These are phyloP conservation scores for Chelonia mydas DNA, from an alignment of 2,797 vertebrate species.

Conservation along the genomic window DNA sequence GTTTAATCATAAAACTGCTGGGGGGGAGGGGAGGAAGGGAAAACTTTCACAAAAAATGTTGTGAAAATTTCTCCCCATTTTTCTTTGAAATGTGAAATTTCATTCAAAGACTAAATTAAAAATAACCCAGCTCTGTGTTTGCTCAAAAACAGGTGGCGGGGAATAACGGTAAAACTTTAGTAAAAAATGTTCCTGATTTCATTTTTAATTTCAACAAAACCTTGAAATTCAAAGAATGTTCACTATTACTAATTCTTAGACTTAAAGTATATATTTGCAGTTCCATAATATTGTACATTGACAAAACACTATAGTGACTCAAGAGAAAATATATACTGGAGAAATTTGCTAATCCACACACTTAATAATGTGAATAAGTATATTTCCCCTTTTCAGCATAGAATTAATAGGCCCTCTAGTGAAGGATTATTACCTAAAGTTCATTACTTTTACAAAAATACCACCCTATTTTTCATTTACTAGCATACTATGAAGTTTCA, in stretches of 20 bases:
- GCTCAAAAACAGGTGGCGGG: no score
- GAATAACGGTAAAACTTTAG: background rate
- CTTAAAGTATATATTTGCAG: background rate
- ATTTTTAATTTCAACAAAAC: background rate
- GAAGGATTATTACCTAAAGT: background rate
- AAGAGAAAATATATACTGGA: background rate
- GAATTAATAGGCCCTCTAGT: background rate
- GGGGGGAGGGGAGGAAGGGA: background rate
- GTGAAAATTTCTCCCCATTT: background rate
- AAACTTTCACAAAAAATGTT: background rate
- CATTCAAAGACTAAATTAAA: background rate
- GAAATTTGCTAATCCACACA: background rate
- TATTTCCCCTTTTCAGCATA: background rate
- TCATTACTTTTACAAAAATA: background rate
- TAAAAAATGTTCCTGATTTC: rapidly evolving
- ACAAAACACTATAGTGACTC: background rate
- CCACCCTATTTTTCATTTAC: background rate
- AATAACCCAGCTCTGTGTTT: background rate
- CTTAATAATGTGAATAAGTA: background rate
- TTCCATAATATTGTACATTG: background rate
- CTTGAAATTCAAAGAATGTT: background rate
- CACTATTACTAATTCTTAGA: background rate
- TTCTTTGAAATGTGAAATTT: background rate
- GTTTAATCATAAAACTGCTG: background rate
- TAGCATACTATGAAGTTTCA: background rate